Evolutionary conservation across 2,113 vertebrate genomes (phyloP), one percentile per base, ranked within the genome.

Genomic region (Potamarius usumacintae): DNA sequence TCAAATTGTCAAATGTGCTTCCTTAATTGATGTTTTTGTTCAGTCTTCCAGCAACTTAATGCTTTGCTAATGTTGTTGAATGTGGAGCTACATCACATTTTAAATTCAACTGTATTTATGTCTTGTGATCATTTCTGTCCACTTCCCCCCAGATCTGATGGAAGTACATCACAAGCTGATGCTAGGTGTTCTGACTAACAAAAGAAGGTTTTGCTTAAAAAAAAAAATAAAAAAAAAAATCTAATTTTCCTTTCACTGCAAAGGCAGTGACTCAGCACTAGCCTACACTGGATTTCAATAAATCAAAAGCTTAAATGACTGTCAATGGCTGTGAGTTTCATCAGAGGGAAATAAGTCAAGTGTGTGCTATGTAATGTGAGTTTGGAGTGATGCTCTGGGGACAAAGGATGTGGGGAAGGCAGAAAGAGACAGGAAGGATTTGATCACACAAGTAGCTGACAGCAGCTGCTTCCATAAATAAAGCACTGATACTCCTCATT

Each of bases 281-380:
- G 87, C 80, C 74, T 88, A 77, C 76, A 82, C 74, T 86, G 85
- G 84, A 86, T 78, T 87, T 86, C 85, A 87, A 88, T 87, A 82
- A 91, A 88, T 89, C 89, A 90, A 87, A 89, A 83, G 34, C 72
- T 62, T 83, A 90, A 88, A 81, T 48, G 34, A 71, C 53, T 71
- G 85, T 85, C 89, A 72, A 82, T 90, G 84, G 71, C 53, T 77
- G 69, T 71, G 52, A 85, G 81, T 83, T 87, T 83, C 57, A 88
- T 84, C 86, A 84, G 79, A 84, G 87, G 18, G 74, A 88, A 84
- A 69, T 69, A 88, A 84, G 87, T 88, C 82, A 88, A 84, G 82
- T 84, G 87, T 84, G 87, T 84, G 82, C 48, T 69, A n/a, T 79
- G 62, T 84, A 50, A 57, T 84, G 82, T 6, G 82, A 76, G 81